These are phyloP conservation scores for Siniperca scherzeri DNA, from an alignment of 2,797 vertebrate species.

Conservation along the genomic window DNA sequence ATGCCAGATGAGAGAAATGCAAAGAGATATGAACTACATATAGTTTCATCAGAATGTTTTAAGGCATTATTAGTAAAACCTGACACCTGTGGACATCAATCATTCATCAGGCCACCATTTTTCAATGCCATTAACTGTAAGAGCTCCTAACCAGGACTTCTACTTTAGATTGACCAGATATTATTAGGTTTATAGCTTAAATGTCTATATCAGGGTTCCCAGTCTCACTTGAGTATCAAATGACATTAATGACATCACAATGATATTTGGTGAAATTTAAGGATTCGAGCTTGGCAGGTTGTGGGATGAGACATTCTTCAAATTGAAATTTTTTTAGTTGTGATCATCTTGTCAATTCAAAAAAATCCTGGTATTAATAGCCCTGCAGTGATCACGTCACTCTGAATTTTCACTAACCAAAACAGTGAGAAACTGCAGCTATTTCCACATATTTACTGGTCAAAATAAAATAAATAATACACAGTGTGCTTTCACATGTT, in stretches of 20 bases:
- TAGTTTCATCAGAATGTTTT: background rate
- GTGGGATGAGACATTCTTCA: background rate
- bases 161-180: background rate
- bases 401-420: background rate
- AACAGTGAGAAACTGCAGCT: background rate
- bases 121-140: background rate
- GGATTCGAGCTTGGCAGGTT: background rate
- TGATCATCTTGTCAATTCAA: background rate
- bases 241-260: background rate
- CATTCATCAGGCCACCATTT: background rate
- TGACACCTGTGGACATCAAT: background rate
- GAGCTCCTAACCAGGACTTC: background rate
- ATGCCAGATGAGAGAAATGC: background rate
- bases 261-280: no score
- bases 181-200: background rate
- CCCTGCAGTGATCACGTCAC: no score
- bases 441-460: background rate
- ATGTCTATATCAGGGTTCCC: background rate
- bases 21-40: constrained; percentile 5
- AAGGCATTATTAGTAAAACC: background rate
- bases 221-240: background rate
- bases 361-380: background rate
- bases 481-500: background rate
- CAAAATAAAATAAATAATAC: background rate
- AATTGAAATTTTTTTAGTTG: background rate